Conservation (phyloP, 1,140 invertebrate genomes). For the Drosophila erecta region DNA sequence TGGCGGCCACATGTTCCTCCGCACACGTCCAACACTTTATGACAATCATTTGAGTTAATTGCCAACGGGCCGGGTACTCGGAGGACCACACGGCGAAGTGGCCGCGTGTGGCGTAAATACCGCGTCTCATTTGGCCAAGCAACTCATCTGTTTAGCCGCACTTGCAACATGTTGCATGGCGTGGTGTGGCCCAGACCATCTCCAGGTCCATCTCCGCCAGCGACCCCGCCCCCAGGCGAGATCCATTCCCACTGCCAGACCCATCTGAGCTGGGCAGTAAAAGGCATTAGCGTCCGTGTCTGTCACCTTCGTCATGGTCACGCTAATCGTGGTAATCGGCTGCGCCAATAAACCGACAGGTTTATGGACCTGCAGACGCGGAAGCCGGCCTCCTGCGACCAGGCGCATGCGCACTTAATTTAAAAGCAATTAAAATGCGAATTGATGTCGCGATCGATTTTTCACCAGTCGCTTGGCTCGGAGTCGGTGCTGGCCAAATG, state of each 20-base stretch:
- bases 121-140: constrained; percentile 54
- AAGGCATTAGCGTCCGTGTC: constrained; percentile 81
- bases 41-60: constrained; percentile 82
- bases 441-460: constrained; percentile 77
- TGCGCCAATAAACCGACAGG: constrained; percentile 81
- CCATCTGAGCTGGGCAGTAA: constrained; percentile 55
- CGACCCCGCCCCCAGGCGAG: constrained; percentile 1
- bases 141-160: constrained; percentile 59
- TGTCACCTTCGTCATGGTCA: constrained; percentile 83
- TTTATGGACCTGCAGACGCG: constrained; percentile 69
- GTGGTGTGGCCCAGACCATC: no score
- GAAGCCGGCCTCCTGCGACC: constrained; percentile 24
- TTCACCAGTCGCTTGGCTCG: not conserved
- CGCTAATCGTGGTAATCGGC: constrained; percentile 79
- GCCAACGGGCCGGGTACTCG: constrained; percentile 54
- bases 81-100: constrained; percentile 56
- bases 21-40: constrained; percentile 69
- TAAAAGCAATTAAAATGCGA: constrained; percentile 81
- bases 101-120: constrained; percentile 73
- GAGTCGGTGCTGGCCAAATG: not conserved
- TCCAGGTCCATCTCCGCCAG: not conserved
- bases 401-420: constrained; percentile 59
- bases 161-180: constrained; percentile 49
- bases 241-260: constrained; percentile 8
- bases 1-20: constrained; percentile 44